A percentile compares a stretch with the other conserved stretches of the same genome.
Conservation (phyloP, 2,888 invertebrate genomes). For the Macaria notata region DNA sequence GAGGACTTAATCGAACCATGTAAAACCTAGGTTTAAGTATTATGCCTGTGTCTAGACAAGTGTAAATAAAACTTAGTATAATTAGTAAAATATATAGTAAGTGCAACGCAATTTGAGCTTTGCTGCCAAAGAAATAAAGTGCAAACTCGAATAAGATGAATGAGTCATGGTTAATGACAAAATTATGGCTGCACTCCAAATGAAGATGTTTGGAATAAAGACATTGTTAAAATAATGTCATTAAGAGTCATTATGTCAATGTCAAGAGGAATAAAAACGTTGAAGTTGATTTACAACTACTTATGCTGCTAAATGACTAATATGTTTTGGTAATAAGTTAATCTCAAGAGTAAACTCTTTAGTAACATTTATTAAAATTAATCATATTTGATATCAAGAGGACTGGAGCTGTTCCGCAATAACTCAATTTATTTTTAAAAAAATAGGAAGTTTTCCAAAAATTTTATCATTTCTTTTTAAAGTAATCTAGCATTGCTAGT, state of each 20-base stretch:
- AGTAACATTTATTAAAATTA: too few species aligned
- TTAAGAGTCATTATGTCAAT: constrained; percentile 20
- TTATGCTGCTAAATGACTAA: constrained; percentile 1
- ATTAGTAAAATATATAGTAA: background rate
- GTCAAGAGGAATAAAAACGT: constrained; percentile 9
- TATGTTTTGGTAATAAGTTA: background rate
- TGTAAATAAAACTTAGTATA: constrained; percentile 10
- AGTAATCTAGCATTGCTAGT: too few species aligned
- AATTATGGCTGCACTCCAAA: constrained; percentile 14
- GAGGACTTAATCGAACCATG: too few species aligned
- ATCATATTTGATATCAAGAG: too few species aligned
- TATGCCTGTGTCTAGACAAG: constrained; percentile 1
- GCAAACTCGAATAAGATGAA: background rate
- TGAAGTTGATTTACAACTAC: too few species aligned
- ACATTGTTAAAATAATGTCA: constrained; percentile 20
- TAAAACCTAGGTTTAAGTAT: too few species aligned
- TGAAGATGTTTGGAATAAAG: constrained; percentile 21
- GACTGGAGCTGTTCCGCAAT: too few species aligned
- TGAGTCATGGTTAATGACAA: constrained; percentile 5
- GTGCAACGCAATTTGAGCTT: background rate
- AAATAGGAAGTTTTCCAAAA: too few species aligned
- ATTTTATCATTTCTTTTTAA: too few species aligned
- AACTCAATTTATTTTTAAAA: too few species aligned
- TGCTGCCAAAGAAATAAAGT: constrained; percentile 1
- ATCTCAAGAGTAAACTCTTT: background rate